Evolutionary conservation across 2,888 invertebrate genomes (phyloP), one percentile per base, ranked within the genome.

Genomic region (Orchesellides sinensis): DNA sequence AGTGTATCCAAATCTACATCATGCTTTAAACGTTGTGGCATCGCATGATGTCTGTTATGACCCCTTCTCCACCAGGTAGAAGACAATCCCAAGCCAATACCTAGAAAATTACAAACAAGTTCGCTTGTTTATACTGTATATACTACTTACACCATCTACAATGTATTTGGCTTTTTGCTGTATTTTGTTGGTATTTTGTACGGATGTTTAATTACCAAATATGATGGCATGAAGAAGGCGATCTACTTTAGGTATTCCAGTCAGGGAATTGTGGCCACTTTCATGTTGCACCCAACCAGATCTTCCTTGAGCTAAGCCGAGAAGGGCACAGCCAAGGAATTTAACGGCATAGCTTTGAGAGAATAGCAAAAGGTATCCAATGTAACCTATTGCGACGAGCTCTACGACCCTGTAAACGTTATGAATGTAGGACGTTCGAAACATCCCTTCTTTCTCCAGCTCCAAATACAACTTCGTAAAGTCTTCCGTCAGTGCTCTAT

Each of bases 21-120:
- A 47, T 84, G 86, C 14, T 86, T 74, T 17, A 86, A 17, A 27
- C 87, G 61, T 19, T 87, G 85, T 0, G 87, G 87, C 87, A 87
- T 87, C 1, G 86, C 86, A 63, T 87, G 87, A 73, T 87, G 87
- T 23, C 84, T 52, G 47, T 84, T 86, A 69, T 87, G 87, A n/a
- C 82, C 82, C 23, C 83, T 29, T 45, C 74, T 61, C 87, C 87
- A 87, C 85, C 85, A 86, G 0, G 81, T 83, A 14, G 78, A 81
- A 2, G 85, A 87, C 1, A 84, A 21, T n/a, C 83, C 85, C 1
- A 80, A 23, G 0, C 86, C 81, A 14, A 85, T 21, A 12, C 84
- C 86, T 84, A n/a, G 19, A 47, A 65, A 27, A 21, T 29, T 69
- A 8, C 23, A 19, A 47, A 63, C 45, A 61, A 35, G 8, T 19